phyloP scores from a whole-genome alignment of 2,888 invertebrate genomes.

The Sarcophaga caerulescens region DNA sequence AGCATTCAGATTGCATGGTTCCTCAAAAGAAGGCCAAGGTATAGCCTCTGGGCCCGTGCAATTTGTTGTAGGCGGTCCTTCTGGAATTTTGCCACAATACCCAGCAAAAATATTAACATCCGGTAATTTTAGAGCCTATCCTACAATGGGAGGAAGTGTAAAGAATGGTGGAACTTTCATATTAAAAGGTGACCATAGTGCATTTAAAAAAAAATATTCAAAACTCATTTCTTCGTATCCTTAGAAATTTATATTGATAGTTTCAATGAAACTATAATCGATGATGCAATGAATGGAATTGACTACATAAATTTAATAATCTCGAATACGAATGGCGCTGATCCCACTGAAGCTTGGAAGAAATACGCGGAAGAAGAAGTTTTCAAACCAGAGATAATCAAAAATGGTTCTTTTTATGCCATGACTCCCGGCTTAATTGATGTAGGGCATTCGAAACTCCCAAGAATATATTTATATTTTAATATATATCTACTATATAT shows the following conservation, averaged over 20 bases:
- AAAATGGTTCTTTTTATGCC: slow-evolving; percentile 80
- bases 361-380: slow-evolving; percentile 76
- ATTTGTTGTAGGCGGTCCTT: slow-evolving; percentile 79
- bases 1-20: slow-evolving; percentile 78
- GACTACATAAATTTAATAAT: slow-evolving; percentile 78
- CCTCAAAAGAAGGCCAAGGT: slow-evolving; percentile 71
- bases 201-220: too few species aligned
- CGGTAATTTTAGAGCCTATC: slow-evolving; percentile 77
- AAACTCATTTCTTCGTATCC: too few species aligned
- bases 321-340: slow-evolving; percentile 77
- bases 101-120: slow-evolving; percentile 76
- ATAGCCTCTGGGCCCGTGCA: slow-evolving; percentile 76
- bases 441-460: slow-evolving; percentile 76
- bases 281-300: slow-evolving; percentile 72
- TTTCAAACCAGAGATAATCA: slow-evolving; percentile 74
- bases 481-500: too few species aligned
- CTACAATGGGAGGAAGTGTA: slow-evolving; percentile 81
- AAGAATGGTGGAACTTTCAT: slow-evolving; percentile 82
- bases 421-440: slow-evolving; percentile 82
- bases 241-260: slow-evolving; percentile 77
- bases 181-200: slow-evolving; percentile 77
- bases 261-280: slow-evolving; percentile 77
- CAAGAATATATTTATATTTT: not conserved
- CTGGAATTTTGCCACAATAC: slow-evolving; percentile 77
- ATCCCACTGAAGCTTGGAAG: slow-evolving; percentile 76